Evolutionary conservation across 2,888 invertebrate species (phyloP).

Genomic region (Mythimna vitellina): DNA sequence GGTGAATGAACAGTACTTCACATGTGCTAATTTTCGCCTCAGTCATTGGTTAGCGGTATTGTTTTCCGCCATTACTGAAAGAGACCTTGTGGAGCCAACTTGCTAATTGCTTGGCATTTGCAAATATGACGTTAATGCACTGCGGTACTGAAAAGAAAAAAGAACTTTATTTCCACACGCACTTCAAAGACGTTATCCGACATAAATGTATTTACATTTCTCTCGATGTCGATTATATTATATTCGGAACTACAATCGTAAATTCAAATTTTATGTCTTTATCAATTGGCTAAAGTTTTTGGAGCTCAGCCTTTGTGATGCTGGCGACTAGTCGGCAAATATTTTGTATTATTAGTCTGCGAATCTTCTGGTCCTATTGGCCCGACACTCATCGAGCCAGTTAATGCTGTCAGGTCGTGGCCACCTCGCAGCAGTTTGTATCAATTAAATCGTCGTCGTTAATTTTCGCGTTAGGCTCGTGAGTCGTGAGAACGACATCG

Average conservation of each 20-base stretch:
- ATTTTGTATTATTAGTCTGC: constrained; percentile 57
- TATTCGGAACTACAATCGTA: constrained; percentile 41
- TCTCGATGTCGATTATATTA: constrained; percentile 30
- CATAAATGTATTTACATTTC: constrained; percentile 20
- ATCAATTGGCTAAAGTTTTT: constrained; percentile 37
- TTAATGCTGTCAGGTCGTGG: constrained; percentile 65
- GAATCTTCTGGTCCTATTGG: constrained; percentile 56
- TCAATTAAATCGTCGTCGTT: constrained; percentile 86
- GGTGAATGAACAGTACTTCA: constrained; percentile 85
- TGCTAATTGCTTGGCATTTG: constrained; percentile 58
- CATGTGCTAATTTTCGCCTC: constrained; percentile 83
- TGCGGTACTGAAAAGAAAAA: constrained; percentile 17
- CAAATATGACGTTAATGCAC: constrained; percentile 55
- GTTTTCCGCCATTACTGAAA: constrained; percentile 75
- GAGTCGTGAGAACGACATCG: constrained; percentile 82
- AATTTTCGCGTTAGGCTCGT: constrained; percentile 83
- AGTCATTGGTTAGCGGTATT: constrained; percentile 81
- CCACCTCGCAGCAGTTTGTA: constrained; percentile 76
- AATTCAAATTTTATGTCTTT: constrained; percentile 45
- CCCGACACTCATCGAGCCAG: constrained; percentile 57
- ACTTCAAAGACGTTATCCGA: constrained; percentile 37
- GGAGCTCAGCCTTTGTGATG: not conserved
- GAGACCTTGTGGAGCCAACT: constrained; percentile 68
- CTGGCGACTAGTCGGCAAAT: constrained; percentile 29
- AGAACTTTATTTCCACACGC: constrained; percentile 27